These are phyloP conservation scores for Heliconius cydno DNA, from an alignment of 2,888 invertebrate genomes.

Conservation along the genomic window DNA sequence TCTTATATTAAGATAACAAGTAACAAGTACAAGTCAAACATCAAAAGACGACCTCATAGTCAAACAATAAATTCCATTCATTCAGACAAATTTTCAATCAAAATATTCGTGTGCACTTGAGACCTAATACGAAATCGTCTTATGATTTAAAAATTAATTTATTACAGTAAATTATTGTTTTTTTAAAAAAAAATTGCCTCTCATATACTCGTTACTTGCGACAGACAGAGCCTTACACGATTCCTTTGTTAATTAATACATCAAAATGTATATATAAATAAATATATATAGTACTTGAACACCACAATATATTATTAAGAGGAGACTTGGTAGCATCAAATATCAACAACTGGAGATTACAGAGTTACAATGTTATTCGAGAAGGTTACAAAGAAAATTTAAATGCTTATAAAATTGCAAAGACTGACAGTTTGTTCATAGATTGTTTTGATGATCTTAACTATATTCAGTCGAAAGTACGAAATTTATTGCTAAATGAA, in stretches of 20 bases:
- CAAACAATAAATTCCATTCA: background rate
- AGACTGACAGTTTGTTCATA: conserved; percentile 57
- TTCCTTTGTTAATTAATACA: conserved; percentile 32
- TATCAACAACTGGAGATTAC: conserved; percentile 23
- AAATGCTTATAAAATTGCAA: conserved; percentile 77
- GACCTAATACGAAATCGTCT: conserved; percentile 16
- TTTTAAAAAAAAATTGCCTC: conserved; percentile 11
- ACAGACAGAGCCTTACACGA: conserved; percentile 41
- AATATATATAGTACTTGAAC: conserved; percentile 37
- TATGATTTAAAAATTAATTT: background rate
- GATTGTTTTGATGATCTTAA: conserved; percentile 66
- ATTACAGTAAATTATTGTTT: conserved; percentile 30
- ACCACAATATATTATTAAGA: conserved; percentile 39
- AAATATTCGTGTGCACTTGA: background rate
- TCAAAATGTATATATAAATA: conserved; percentile 25
- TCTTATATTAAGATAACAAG: conserved; percentile 9
- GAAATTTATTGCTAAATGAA: conserved; percentile 67
- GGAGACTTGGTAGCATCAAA: conserved; percentile 23
- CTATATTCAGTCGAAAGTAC: conserved; percentile 76
- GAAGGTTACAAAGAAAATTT: conserved; percentile 56
- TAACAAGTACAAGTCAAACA: conserved; percentile 25
- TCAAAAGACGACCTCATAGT: conserved; percentile 27
- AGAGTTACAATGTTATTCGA: conserved; percentile 29
- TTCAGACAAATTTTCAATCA: background rate
- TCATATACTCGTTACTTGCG: conserved; percentile 18